A percentile compares a stretch with the other conserved stretches of the same genome.
phyloP scores from a whole-genome alignment of 2,888 invertebrate genomes.

The Lordiphosa andalusiaca region DNA sequence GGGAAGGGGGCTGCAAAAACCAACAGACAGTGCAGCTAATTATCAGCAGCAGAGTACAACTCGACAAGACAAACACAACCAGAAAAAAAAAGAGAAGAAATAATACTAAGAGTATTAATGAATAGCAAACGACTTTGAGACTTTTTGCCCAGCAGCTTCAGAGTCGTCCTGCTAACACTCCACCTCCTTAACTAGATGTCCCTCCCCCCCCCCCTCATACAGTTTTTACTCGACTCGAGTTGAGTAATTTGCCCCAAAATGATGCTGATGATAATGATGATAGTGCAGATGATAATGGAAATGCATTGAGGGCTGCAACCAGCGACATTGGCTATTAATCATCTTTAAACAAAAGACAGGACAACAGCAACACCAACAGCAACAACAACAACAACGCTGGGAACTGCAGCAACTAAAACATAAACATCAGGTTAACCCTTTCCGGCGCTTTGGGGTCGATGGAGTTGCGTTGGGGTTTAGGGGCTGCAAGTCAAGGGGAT shows the following conservation, averaged over 20 bases:
- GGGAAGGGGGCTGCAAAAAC: conserved; percentile 55
- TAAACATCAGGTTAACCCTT: conserved; percentile 75
- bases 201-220: not conserved
- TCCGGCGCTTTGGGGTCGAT: conserved; percentile 58
- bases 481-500: too few relatives aligned
- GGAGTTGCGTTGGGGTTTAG: not conserved
- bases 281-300: conserved; percentile 60
- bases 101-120: conserved; percentile 70
- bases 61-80: conserved; percentile 32
- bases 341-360: conserved; percentile 76
- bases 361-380: conserved; percentile 18
- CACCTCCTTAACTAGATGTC: too few relatives aligned
- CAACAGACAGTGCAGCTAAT: conserved; percentile 73
- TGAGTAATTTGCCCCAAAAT: conserved; percentile 64
- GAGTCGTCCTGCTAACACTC: conserved; percentile 6
- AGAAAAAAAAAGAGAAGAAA: conserved; percentile 14
- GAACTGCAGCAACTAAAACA: conserved; percentile 60
- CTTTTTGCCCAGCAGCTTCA: conserved; percentile 39
- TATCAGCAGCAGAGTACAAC: conserved; percentile 65
- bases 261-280: conserved; percentile 20
- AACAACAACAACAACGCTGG: conserved; percentile 21
- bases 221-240: not conserved
- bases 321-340: conserved; percentile 77
- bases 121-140: conserved; percentile 74
- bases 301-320: conserved; percentile 67